These are phyloP conservation scores for Sitobion miscanthi DNA, from an alignment of 1,140 invertebrate species.

Conservation along the genomic window DNA sequence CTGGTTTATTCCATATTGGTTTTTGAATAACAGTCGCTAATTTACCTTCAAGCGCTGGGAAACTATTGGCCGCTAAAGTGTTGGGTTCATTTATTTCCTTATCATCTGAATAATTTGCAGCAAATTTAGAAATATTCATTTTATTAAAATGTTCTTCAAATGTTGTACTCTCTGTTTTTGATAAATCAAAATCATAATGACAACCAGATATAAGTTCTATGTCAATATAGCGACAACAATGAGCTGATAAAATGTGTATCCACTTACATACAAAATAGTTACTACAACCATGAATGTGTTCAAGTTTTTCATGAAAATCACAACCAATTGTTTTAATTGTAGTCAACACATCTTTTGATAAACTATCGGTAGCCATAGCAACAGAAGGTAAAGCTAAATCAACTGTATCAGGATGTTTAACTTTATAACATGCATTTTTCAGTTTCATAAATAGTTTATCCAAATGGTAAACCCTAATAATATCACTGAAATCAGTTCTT, in stretches of 20 bases:
- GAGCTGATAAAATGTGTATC: conserved; percentile 40
- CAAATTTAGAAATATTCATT: neutral
- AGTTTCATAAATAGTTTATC: conserved; percentile 46
- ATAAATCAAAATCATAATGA: conserved; percentile 43
- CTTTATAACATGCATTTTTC: neutral
- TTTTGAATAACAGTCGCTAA: neutral
- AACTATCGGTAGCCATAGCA: conserved; percentile 32
- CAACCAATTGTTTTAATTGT: conserved; percentile 17
- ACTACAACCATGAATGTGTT: conserved; percentile 1
- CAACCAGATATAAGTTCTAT: conserved; percentile 9
- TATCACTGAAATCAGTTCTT: conserved; percentile 3
- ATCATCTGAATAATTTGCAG: neutral
- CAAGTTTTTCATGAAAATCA: conserved; percentile 32
- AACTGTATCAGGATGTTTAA: neutral
- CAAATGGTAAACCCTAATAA: conserved; percentile 40
- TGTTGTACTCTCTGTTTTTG: neutral
- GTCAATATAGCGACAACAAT: conserved; percentile 36
- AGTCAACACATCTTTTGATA: conserved; percentile 33
- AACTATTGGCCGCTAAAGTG: neutral
- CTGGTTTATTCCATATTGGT: conserved; percentile 11
- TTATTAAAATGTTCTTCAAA: neutral
- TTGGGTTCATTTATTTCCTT: neutral
- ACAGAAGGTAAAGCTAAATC: conserved; percentile 37
- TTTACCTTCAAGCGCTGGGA: neutral
- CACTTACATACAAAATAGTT: conserved; percentile 38